A percentile compares a stretch with the other conserved stretches of the same genome.
Conservation (phyloP, 2,797 vertebrate species). For the Manis pentadactyla region DNA sequence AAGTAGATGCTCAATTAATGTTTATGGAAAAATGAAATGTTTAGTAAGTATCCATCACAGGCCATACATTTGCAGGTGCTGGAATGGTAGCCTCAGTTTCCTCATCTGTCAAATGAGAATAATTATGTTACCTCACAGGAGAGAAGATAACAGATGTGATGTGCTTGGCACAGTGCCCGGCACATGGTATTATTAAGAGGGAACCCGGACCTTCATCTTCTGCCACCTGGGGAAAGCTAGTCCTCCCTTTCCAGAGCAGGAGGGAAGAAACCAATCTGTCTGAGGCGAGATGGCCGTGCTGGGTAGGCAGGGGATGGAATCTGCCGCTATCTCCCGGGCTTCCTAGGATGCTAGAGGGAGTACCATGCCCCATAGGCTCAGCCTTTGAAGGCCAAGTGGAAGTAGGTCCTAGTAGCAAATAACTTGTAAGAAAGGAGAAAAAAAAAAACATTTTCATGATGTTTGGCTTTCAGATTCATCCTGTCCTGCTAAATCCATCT, state of each 20-base stretch:
- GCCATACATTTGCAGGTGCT: background rate
- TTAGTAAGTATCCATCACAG: background rate
- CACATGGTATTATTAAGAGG: background rate
- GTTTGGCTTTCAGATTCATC: background rate
- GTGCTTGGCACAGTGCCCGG: background rate
- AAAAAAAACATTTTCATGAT: background rate
- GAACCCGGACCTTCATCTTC: background rate
- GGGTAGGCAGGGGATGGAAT: background rate
- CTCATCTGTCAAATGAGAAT: background rate
- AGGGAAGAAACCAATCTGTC: background rate
- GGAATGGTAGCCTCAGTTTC: background rate
- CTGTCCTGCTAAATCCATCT: background rate
- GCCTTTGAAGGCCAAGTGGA: background rate
- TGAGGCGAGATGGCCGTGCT: background rate
- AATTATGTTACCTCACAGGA: background rate
- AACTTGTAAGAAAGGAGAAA: background rate
- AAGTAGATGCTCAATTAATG: background rate
- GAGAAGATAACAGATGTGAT: background rate
- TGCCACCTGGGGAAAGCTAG: background rate
- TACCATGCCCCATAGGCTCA: background rate
- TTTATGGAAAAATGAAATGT: background rate
- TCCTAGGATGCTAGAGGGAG: background rate
- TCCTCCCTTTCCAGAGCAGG: background rate
- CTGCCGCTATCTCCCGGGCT: background rate
- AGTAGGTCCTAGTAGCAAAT: background rate